Conservation (phyloP, 1,140 invertebrate species). For the Caenorhabditis remanei region DNA sequence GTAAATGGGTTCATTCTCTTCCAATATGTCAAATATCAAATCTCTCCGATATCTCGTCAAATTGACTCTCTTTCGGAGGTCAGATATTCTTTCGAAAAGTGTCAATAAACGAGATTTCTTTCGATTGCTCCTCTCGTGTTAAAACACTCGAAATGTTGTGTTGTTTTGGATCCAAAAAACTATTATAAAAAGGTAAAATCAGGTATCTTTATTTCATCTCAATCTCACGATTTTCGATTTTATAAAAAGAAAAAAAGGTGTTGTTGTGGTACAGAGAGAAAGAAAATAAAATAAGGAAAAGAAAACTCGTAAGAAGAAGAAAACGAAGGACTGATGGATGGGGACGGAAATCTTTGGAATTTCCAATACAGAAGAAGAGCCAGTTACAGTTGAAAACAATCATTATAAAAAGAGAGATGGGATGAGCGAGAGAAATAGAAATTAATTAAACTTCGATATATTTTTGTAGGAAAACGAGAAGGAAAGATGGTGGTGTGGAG, state of each 20-base stretch:
- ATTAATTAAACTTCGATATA: neutral
- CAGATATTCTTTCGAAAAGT: slow-evolving; percentile 6
- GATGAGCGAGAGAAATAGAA: neutral
- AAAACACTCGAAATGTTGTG: neutral
- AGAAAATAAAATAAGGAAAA: neutral
- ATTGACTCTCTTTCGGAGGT: neutral
- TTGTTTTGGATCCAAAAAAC: neutral
- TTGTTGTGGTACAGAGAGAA: neutral
- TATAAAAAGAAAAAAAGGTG: neutral
- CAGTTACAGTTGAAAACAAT: no score
- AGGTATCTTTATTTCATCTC: neutral
- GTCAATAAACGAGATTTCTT: slow-evolving; percentile 3
- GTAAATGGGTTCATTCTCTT: neutral
- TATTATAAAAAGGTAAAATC: neutral
- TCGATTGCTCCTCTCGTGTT: neutral
- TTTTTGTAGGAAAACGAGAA: neutral
- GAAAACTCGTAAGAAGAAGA: slow-evolving; percentile 42
- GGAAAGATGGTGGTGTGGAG: neutral
- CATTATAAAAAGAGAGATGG: neutral
- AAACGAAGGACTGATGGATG: slow-evolving; percentile 25
- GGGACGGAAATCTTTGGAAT: neutral
- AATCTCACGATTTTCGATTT: neutral
- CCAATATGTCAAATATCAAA: no score
- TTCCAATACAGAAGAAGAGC: neutral
- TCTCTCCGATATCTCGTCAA: no score